These are phyloP conservation scores for Petrolisthes manimaculis DNA, from an alignment of 2,888 invertebrate genomes.

Conservation along the genomic window DNA sequence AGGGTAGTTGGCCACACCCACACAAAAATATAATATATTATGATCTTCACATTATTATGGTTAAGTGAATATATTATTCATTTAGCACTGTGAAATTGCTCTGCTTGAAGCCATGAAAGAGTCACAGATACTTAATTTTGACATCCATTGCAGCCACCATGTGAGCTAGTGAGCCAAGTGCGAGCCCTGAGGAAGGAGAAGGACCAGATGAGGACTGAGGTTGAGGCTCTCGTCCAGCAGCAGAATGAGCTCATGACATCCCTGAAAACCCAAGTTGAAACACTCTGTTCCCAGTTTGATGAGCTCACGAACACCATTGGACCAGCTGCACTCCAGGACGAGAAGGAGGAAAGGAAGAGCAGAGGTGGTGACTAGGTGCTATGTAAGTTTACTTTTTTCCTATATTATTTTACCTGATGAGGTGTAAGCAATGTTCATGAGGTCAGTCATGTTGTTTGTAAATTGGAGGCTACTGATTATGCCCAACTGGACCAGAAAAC, in stretches of 20 bases:
- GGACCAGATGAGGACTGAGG: constrained; percentile 39
- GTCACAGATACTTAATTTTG: background rate
- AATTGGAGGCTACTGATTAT: no score
- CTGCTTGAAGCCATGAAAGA: background rate
- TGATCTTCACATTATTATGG: background rate
- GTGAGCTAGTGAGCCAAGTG: constrained; percentile 30
- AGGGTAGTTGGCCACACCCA: no score
- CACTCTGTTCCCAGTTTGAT: constrained; percentile 54
- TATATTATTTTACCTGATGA: background rate
- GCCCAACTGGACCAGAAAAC: no score
- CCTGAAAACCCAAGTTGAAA: constrained; percentile 31
- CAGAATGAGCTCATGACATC: constrained; percentile 49
- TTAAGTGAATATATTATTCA: background rate
- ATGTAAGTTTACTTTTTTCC: background rate
- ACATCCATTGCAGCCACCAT: constrained; percentile 29
- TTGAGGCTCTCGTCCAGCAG: constrained; percentile 49
- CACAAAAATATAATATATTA: no score
- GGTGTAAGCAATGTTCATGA: no score
- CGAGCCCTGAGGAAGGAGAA: constrained; percentile 40
- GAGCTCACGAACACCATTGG: constrained; percentile 36
- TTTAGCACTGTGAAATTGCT: background rate
- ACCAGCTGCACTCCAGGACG: background rate
- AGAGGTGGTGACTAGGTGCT: background rate
- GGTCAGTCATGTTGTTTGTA: no score
- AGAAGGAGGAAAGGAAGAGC: constrained; percentile 5